These are phyloP conservation scores for Jordanella pulchra DNA, from an alignment of 2,797 vertebrate species.

Conservation along the genomic window DNA sequence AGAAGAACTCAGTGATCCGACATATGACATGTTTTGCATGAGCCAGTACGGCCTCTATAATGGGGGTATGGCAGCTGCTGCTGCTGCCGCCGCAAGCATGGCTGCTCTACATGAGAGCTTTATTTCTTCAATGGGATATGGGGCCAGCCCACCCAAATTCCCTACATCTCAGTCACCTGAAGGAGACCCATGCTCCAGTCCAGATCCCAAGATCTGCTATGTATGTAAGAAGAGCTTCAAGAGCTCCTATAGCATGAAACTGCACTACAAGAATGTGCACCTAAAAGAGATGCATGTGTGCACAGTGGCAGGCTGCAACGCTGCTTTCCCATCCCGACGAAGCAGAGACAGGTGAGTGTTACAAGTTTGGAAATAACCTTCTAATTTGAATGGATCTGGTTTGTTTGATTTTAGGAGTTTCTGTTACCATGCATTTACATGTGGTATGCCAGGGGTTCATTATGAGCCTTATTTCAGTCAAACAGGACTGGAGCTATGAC, in stretches of 20 bases:
- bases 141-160: slow-evolving; percentile 93
- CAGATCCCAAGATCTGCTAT: slow-evolving; percentile 98
- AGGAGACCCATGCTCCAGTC: slow-evolving; percentile 92
- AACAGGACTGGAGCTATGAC: no score
- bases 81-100: slow-evolving; percentile 94
- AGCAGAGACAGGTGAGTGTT: slow-evolving; percentile 98
- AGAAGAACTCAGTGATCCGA: slow-evolving; percentile 95
- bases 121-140: slow-evolving; percentile 92
- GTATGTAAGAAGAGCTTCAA: slow-evolving; percentile 99
- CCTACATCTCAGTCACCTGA: slow-evolving; percentile 87
- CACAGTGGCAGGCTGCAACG: slow-evolving; percentile 97
- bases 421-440: neutral
- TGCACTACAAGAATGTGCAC: slow-evolving; percentile 99
- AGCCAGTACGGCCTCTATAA: slow-evolving; percentile 98
- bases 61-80: slow-evolving; percentile 84
- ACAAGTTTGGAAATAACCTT: slow-evolving; percentile 18
- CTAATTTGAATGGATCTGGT: slow-evolving; percentile 20
- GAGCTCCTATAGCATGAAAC: slow-evolving; percentile 99
- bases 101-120: slow-evolving; percentile 97
- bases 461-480: neutral
- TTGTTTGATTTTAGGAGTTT: slow-evolving; percentile 51
- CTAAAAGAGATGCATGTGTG: slow-evolving; percentile 99
- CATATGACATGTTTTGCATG: slow-evolving; percentile 99
- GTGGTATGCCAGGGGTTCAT: neutral
- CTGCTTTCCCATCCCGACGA: slow-evolving; percentile 96